phyloP scores from a whole-genome alignment of 1,140 invertebrate genomes.

The Brachionus rubens region DNA sequence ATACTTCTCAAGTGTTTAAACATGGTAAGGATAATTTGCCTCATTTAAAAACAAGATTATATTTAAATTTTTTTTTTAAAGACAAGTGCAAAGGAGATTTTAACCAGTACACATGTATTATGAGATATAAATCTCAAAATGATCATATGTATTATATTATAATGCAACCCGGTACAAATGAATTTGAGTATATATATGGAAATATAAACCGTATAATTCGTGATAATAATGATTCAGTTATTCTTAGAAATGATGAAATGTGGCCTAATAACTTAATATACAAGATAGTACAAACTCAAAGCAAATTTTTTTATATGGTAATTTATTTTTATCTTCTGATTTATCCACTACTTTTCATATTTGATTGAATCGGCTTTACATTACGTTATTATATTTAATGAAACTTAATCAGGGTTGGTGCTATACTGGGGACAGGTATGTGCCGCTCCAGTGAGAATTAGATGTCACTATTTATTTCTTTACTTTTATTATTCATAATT shows the following conservation, averaged over 20 bases:
- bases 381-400: no score
- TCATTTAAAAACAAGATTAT: no score
- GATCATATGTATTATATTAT: neutral
- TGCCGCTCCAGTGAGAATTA: no score
- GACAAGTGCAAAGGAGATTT: slow-evolving; percentile 21
- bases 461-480: no score
- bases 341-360: no score
- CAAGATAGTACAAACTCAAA: neutral
- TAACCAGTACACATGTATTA: slow-evolving; percentile 1
- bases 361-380: no score
- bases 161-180: neutral
- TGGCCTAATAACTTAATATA: slow-evolving; percentile 30
- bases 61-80: neutral
- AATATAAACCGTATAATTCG: neutral
- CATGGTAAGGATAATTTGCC: neutral
- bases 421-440: no score
- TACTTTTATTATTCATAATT: no score
- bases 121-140: neutral
- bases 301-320: slow-evolving; percentile 14
- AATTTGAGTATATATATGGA: slow-evolving; percentile 15
- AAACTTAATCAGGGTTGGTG: no score
- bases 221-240: neutral
- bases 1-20: neutral
- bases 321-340: neutral
- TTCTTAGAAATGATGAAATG: slow-evolving; percentile 2